Conservation (phyloP, 1,140 invertebrate genomes). For the Heliconius himera region DNA sequence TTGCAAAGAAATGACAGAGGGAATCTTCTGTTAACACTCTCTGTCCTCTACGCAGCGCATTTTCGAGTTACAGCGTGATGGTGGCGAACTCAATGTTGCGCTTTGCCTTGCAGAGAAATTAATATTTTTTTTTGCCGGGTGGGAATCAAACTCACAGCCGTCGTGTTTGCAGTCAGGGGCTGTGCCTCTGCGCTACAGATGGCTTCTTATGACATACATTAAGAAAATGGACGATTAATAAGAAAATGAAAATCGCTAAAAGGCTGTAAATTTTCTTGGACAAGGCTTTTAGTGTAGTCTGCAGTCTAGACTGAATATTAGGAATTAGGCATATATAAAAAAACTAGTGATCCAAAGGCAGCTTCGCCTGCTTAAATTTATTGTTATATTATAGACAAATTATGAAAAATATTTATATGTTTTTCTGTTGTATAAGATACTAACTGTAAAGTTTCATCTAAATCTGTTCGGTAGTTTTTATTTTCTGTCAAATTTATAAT, state of each 20-base stretch:
- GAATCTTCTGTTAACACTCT: too few relatives aligned
- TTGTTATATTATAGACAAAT: neutral
- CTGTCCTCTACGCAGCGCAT: too few relatives aligned
- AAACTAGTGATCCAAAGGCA: neutral
- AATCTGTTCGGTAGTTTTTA: too few relatives aligned
- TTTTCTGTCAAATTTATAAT: too few relatives aligned
- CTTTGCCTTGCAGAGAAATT: too few relatives aligned
- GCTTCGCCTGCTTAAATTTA: neutral
- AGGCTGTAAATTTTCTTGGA: conserved; percentile 3
- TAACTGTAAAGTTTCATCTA: too few relatives aligned
- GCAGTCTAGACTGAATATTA: neutral
- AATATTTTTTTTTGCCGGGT: too few relatives aligned
- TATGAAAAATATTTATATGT: too few relatives aligned
- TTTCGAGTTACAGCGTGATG: too few relatives aligned
- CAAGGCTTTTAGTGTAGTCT: conserved; percentile 6
- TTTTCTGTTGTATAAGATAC: too few relatives aligned
- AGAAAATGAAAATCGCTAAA: neutral
- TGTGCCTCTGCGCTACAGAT: neutral
- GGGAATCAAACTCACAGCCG: neutral
- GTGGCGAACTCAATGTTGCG: too few relatives aligned
- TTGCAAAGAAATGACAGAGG: too few relatives aligned
- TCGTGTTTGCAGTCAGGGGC: neutral
- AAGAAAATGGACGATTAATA: neutral
- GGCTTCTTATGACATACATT: neutral
- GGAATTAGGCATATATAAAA: neutral